Evolutionary conservation across 2,113 vertebrate genomes (phyloP).

Genomic region (Myanophis thanlyinensis): DNA sequence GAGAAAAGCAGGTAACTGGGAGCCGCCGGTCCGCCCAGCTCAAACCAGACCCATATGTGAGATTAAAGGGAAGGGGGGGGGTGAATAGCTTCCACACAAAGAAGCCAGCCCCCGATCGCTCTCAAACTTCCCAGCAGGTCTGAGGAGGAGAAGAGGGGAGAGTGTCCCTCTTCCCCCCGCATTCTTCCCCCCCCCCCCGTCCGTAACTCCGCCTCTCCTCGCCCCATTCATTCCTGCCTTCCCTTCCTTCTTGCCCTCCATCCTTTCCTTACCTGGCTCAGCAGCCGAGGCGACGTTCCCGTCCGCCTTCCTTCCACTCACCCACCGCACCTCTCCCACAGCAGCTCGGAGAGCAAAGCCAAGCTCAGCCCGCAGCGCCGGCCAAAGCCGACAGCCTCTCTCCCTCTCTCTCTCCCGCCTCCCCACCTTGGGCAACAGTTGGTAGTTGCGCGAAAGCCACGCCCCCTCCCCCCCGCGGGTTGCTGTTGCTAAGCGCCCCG

Average conservation of each 20-base stretch:
- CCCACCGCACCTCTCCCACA: no score
- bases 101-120: not conserved
- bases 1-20: not conserved
- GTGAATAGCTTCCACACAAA: not conserved
- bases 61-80: not conserved
- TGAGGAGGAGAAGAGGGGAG: not conserved
- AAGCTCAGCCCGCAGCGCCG: not conserved
- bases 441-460: conserved; percentile 41
- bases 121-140: not conserved
- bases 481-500: conserved; percentile 70
- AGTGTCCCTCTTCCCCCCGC: not conserved
- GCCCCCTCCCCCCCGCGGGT: conserved; percentile 54
- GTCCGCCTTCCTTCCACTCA: no score
- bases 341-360: not conserved
- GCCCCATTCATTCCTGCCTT: not conserved
- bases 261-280: conserved; percentile 24
- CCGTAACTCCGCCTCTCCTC: not conserved
- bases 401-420: not conserved
- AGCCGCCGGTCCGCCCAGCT: not conserved
- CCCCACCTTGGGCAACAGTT: conserved; percentile 25
- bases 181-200: no score
- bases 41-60: not conserved
- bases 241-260: rapidly evolving
- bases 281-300: not conserved
- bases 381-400: not conserved